phyloP scores from a whole-genome alignment of 2,888 invertebrate species.

The Eupithecia vulgata region DNA sequence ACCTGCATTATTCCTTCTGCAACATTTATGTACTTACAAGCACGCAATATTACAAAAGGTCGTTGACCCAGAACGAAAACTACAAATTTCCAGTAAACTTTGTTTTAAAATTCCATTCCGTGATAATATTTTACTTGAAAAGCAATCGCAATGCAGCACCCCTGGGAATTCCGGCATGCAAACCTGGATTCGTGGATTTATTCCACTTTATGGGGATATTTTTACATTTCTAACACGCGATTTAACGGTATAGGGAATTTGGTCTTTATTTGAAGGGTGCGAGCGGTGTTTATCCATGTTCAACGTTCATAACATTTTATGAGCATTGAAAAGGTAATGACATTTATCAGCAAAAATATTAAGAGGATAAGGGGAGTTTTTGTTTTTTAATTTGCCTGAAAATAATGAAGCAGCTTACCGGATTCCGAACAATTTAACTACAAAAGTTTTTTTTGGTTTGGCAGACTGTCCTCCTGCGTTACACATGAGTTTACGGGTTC shows the following conservation, averaged over 20 bases:
- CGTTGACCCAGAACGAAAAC: constrained; percentile 21
- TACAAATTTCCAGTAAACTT: constrained; percentile 31
- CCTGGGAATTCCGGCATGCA: constrained; percentile 41
- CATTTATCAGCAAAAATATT: background rate
- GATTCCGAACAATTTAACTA: background rate
- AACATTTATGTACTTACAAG: constrained; percentile 2
- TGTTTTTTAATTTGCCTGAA: background rate
- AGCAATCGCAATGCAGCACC: constrained; percentile 41
- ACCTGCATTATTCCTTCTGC: constrained; percentile 9
- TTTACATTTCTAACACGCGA: constrained; percentile 18
- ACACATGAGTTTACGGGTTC: too few species aligned
- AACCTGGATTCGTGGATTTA: constrained; percentile 33
- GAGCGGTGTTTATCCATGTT: background rate
- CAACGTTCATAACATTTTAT: background rate
- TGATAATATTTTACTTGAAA: constrained; percentile 43
- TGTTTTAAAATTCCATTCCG: constrained; percentile 37
- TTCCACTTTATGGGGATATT: constrained; percentile 28
- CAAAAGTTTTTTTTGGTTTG: background rate
- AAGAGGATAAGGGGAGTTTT: background rate
- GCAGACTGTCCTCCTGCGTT: too few species aligned
- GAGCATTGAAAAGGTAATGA: background rate
- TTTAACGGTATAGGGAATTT: background rate
- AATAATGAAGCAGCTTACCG: background rate
- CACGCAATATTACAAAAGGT: constrained; percentile 25
- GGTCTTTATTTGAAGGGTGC: background rate